These are phyloP conservation scores for Paracyclopina nana DNA, from an alignment of 1,140 invertebrate species.

Conservation along the genomic window DNA sequence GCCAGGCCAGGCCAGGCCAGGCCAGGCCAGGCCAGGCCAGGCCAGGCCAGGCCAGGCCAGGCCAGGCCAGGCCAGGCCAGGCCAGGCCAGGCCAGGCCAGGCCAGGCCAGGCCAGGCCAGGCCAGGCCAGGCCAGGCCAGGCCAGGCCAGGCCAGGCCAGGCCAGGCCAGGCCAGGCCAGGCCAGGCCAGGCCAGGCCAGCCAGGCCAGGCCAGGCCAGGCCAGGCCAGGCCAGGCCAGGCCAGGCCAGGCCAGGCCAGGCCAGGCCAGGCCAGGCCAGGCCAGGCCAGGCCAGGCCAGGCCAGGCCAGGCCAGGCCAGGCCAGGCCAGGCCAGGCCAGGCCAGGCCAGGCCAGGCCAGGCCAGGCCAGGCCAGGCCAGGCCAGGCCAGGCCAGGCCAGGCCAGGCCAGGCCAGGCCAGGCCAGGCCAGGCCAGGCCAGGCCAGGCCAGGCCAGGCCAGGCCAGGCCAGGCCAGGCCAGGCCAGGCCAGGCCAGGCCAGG, in stretches of 20 bases:
- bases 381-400: slow-evolving; percentile 22
- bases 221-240: slow-evolving; percentile 22
- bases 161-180: slow-evolving; percentile 22
- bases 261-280: slow-evolving; percentile 22
- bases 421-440: slow-evolving; percentile 22
- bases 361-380: slow-evolving; percentile 22
- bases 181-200: slow-evolving; percentile 22
- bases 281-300: slow-evolving; percentile 22
- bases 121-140: slow-evolving; percentile 22
- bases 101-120: slow-evolving; percentile 22
- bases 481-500: slow-evolving; percentile 22
- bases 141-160: slow-evolving; percentile 22
- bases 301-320: slow-evolving; percentile 22
- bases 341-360: slow-evolving; percentile 22
- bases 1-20: slow-evolving; percentile 22
- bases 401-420: slow-evolving; percentile 22
- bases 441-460: slow-evolving; percentile 22
- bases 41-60: slow-evolving; percentile 22
- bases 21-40: slow-evolving; percentile 22
- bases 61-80: slow-evolving; percentile 22
- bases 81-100: slow-evolving; percentile 22
- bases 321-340: slow-evolving; percentile 22
- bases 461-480: slow-evolving; percentile 22
- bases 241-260: slow-evolving; percentile 22
- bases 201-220: too few relatives aligned